A percentile compares a stretch with the other conserved stretches of the same genome.
Evolutionary conservation across 2,797 vertebrate genomes (phyloP).

Genomic region (Acestrorhynchus altus): DNA sequence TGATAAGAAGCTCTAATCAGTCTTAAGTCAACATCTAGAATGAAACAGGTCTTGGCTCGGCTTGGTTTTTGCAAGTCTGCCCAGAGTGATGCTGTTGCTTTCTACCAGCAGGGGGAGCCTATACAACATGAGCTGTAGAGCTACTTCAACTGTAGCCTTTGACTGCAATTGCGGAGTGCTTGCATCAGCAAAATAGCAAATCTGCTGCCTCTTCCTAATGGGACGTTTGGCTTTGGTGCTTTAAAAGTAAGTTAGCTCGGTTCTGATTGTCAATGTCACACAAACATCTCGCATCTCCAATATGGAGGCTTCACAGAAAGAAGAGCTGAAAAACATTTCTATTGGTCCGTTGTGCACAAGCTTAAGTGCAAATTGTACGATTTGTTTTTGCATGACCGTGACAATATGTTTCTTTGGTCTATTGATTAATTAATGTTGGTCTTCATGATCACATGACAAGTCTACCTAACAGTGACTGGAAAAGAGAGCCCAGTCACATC

Average conservation of each 20-base stretch:
- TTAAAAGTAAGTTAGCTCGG: background rate
- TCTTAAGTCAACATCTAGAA: background rate
- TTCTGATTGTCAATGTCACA: too few relatives aligned
- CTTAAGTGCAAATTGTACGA: too few relatives aligned
- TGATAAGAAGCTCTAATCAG: slow-evolving; percentile 26
- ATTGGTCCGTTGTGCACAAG: too few relatives aligned
- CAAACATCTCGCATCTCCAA: too few relatives aligned
- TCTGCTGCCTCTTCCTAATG: background rate
- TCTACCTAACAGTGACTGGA: background rate
- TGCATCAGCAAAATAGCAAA: slow-evolving; percentile 53
- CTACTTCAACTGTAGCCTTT: slow-evolving; percentile 3
- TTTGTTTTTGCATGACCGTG: too few relatives aligned
- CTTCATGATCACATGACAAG: background rate
- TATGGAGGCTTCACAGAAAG: too few relatives aligned
- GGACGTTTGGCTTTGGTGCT: background rate
- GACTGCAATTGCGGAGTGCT: slow-evolving; percentile 49
- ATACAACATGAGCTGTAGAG: background rate
- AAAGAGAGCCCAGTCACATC: background rate
- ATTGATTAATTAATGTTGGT: background rate
- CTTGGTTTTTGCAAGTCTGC: background rate
- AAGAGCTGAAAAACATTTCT: too few relatives aligned
- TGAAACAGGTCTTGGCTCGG: background rate
- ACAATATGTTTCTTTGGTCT: too few relatives aligned
- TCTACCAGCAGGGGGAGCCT: slow-evolving; percentile 50
- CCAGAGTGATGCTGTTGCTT: slow-evolving; percentile 29